Evolutionary conservation across 2,113 vertebrate species (phyloP).

Genomic region (Thamnophis sirtalis): DNA sequence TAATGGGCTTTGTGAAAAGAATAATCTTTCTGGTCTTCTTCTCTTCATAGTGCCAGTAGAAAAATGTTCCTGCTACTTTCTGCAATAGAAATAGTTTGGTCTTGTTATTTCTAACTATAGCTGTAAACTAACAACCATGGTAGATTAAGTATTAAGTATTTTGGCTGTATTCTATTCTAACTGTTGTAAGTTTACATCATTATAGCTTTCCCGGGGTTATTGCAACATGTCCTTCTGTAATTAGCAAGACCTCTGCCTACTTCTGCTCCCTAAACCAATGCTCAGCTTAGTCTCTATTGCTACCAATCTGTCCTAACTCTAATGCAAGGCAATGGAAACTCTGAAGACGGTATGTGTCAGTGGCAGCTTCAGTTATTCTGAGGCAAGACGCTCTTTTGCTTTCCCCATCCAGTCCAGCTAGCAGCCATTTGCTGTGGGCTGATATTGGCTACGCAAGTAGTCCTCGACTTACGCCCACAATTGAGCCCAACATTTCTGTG

Average conservation of each 20-base stretch:
- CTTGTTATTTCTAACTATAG: neutral
- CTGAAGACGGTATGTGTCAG: neutral
- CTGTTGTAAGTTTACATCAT: neutral
- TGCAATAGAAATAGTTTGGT: neutral
- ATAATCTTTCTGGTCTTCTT: too few relatives aligned
- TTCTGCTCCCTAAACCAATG: neutral
- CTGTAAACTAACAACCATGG: neutral
- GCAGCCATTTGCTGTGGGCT: neutral
- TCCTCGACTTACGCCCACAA: neutral
- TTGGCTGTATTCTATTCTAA: neutral
- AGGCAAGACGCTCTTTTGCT: neutral
- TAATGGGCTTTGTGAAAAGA: neutral
- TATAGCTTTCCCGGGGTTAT: neutral
- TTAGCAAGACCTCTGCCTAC: neutral
- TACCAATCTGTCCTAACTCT: neutral
- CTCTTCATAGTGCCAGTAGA: neutral
- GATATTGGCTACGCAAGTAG: neutral
- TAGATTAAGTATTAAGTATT: neutral
- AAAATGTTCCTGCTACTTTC: neutral
- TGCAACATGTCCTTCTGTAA: neutral
- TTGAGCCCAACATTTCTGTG: neutral
- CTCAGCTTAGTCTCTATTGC: neutral
- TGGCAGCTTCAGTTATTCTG: neutral
- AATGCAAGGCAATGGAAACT: neutral
- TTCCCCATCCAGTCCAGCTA: neutral